These are phyloP conservation scores for Chamaedrilus cognettii DNA, from an alignment of 2,888 invertebrate genomes.

Conservation along the genomic window DNA sequence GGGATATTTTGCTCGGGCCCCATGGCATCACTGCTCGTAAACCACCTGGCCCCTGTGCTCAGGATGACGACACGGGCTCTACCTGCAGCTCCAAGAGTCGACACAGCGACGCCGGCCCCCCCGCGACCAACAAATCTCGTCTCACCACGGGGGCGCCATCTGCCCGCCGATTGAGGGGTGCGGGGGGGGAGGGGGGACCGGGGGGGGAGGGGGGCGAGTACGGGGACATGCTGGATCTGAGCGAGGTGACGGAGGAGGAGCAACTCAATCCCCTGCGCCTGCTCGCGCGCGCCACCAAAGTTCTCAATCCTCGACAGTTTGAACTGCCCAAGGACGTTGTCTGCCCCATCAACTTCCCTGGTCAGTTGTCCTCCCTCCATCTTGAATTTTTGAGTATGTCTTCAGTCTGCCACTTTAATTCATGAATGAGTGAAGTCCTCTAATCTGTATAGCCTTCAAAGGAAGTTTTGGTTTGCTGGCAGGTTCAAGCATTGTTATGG, in stretches of 20 bases:
- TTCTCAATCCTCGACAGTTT: slow-evolving; percentile 88
- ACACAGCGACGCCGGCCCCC: slow-evolving; percentile 26
- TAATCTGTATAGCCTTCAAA: too few relatives aligned
- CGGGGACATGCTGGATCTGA: slow-evolving; percentile 17
- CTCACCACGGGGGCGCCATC: slow-evolving; percentile 5
- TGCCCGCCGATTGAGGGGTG: neutral
- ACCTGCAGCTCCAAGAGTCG: slow-evolving; percentile 40
- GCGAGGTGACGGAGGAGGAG: slow-evolving; percentile 16
- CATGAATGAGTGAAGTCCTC: too few relatives aligned
- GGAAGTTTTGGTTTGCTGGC: too few relatives aligned
- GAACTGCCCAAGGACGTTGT: slow-evolving; percentile 79
- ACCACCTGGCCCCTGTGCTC: too few relatives aligned
- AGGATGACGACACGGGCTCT: slow-evolving; percentile 53
- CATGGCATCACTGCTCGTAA: too few relatives aligned
- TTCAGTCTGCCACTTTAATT: too few relatives aligned
- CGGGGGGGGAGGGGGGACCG: slow-evolving; percentile 3
- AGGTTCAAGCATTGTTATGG: too few relatives aligned
- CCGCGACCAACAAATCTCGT: neutral
- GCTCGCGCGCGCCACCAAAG: slow-evolving; percentile 78
- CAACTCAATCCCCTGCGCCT: slow-evolving; percentile 53
- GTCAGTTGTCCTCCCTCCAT: too few relatives aligned
- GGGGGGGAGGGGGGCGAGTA: slow-evolving; percentile 9
- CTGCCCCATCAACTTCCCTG: slow-evolving; percentile 57
- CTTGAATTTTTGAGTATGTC: too few relatives aligned
- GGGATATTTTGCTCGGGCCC: too few relatives aligned